Conservation (phyloP, 2,797 vertebrate species). For the Manis pentadactyla region DNA sequence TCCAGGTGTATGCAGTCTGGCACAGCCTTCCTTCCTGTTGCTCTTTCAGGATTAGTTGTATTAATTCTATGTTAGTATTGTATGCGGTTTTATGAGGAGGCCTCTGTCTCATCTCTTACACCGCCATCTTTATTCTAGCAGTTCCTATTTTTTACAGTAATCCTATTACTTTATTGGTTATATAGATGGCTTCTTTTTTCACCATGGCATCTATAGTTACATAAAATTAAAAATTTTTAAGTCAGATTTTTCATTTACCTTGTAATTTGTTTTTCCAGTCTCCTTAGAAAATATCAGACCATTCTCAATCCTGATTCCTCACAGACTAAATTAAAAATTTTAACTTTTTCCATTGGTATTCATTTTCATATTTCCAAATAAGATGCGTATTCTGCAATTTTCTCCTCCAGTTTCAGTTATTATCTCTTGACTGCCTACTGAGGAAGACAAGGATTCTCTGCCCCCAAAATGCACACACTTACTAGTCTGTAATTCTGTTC, state of each 20-base stretch:
- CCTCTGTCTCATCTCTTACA: too few species aligned
- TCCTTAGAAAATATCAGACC: neutral
- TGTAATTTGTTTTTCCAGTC: neutral
- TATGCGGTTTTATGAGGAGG: too few species aligned
- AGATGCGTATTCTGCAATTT: neutral
- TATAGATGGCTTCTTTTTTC: neutral
- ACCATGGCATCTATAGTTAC: neutral
- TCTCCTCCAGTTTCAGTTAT: neutral
- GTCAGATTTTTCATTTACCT: neutral
- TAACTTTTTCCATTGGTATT: neutral
- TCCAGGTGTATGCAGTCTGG: too few species aligned
- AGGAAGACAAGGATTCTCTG: neutral
- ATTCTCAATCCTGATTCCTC: neutral
- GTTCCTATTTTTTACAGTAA: neutral
- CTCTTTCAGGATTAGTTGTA: too few species aligned
- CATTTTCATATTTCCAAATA: neutral
- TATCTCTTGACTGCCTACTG: neutral
- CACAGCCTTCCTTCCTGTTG: too few species aligned
- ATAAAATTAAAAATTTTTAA: neutral
- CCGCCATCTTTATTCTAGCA: neutral
- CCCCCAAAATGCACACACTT: neutral
- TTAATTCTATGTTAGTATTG: too few species aligned
- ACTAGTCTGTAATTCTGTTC: neutral
- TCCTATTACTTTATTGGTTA: neutral
- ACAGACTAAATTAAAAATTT: neutral